Evolutionary conservation across 1,140 invertebrate species (phyloP).

Genomic region (Brevipalpus yothersi): DNA sequence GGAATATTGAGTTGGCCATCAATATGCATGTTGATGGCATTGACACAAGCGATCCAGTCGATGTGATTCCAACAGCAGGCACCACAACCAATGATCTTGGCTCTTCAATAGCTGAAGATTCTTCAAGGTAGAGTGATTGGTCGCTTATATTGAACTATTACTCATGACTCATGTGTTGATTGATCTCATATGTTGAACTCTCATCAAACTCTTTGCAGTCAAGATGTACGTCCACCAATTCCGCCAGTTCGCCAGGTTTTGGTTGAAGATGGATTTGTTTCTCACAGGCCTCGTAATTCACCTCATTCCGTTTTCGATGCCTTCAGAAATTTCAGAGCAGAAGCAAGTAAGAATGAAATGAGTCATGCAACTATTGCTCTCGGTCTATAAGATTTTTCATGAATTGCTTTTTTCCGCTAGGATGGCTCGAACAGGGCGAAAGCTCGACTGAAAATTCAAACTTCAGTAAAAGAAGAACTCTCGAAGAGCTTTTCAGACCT

Average conservation of each 20-base stretch:
- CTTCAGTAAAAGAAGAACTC: slow-evolving; percentile 26
- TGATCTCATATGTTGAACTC: background rate
- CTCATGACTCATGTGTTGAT: background rate
- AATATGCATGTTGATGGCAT: slow-evolving; percentile 28
- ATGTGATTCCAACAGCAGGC: background rate
- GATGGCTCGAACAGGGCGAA: slow-evolving; percentile 22
- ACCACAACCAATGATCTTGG: background rate
- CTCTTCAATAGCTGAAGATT: background rate
- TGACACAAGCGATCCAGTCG: background rate
- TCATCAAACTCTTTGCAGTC: slow-evolving; percentile 16
- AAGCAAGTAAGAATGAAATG: slow-evolving; percentile 25
- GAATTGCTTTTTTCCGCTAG: slow-evolving; percentile 14
- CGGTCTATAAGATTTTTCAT: background rate
- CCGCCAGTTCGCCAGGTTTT: slow-evolving; percentile 33
- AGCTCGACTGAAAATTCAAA: background rate
- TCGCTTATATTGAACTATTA: too few species aligned
- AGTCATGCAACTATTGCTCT: background rate
- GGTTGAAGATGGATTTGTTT: slow-evolving; percentile 22
- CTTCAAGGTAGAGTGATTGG: background rate
- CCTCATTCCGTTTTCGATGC: slow-evolving; percentile 34
- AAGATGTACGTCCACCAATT: slow-evolving; percentile 34
- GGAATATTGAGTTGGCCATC: slow-evolving; percentile 28
- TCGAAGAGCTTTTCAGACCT: slow-evolving; percentile 48
- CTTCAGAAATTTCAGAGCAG: slow-evolving; percentile 36
- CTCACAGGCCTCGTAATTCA: slow-evolving; percentile 14